A percentile compares a stretch with the other conserved stretches of the same genome.
Evolutionary conservation across 2,797 vertebrate genomes (phyloP).

Genomic region (Notolabrus celidotus): DNA sequence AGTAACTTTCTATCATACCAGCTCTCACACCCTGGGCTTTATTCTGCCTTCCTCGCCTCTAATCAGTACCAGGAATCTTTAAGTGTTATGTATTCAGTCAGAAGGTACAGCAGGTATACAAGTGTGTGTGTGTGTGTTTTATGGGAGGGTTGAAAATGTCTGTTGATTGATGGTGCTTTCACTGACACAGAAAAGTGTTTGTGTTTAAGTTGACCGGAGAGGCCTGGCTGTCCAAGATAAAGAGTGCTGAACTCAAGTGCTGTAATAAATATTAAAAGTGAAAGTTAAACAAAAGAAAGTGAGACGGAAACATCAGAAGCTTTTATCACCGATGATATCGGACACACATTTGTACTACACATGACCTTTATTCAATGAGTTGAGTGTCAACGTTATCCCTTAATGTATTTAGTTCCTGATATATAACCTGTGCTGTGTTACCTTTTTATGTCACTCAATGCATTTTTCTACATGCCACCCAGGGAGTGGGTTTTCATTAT

Average conservation of each 20-base stretch:
- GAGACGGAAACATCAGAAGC: neutral
- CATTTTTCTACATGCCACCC: too few species aligned
- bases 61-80: conserved; percentile 11
- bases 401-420: too few species aligned
- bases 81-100: conserved; percentile 19
- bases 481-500: too few species aligned
- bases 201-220: conserved; percentile 11
- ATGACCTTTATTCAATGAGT: too few species aligned
- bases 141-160: neutral
- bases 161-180: conserved; percentile 27
- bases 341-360: too few species aligned
- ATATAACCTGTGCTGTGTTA: too few species aligned
- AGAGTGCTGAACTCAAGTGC: neutral
- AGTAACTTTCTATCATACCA: conserved; percentile 1
- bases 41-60: neutral
- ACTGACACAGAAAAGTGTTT: conserved; percentile 13
- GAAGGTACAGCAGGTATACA: neutral
- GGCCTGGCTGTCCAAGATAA: conserved; percentile 44
- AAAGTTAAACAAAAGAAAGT: neutral
- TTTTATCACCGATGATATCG: neutral
- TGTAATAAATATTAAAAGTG: conserved; percentile 16
- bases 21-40: conserved; percentile 2
- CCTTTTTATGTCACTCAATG: too few species aligned
- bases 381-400: too few species aligned
- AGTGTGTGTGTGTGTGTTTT: neutral